Evolutionary conservation across 2,888 invertebrate species (phyloP).

Genomic region (Ophonus ardosiacus): DNA sequence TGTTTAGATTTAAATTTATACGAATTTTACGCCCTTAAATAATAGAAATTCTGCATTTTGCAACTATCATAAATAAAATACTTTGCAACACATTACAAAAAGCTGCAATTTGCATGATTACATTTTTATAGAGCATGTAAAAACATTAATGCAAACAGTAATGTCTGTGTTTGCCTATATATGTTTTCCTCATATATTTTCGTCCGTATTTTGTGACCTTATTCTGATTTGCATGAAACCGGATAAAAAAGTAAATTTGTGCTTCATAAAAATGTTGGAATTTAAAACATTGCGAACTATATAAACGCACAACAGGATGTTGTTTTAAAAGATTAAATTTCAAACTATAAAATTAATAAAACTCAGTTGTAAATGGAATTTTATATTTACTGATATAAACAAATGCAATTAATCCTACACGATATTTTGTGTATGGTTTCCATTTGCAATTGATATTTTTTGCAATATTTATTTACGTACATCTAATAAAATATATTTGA

Average conservation of each 20-base stretch:
- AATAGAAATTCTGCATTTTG: slow-evolving; percentile 4
- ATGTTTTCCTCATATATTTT: neutral
- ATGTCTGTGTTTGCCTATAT: neutral
- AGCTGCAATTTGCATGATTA: slow-evolving; percentile 7
- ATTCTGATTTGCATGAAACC: neutral
- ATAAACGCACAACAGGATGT: too few species aligned
- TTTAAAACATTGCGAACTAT: neutral
- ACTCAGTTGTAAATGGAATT: too few species aligned
- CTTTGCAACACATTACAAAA: neutral
- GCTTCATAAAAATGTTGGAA: neutral
- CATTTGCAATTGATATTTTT: too few species aligned
- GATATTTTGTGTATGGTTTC: too few species aligned
- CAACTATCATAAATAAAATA: neutral
- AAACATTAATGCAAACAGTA: neutral
- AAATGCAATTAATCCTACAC: too few species aligned
- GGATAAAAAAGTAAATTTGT: neutral
- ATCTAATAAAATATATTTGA: too few species aligned
- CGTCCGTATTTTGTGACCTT: neutral
- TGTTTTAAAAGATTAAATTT: too few species aligned
- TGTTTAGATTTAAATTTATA: too few species aligned
- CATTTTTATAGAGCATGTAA: slow-evolving; percentile 9
- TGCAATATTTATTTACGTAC: too few species aligned
- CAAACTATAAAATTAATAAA: too few species aligned
- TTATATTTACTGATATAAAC: too few species aligned
- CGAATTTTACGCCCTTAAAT: neutral